Evolutionary conservation across 2,113 vertebrate species (phyloP), one percentile per base, ranked within the genome.

Genomic region (Lophius piscatorius): DNA sequence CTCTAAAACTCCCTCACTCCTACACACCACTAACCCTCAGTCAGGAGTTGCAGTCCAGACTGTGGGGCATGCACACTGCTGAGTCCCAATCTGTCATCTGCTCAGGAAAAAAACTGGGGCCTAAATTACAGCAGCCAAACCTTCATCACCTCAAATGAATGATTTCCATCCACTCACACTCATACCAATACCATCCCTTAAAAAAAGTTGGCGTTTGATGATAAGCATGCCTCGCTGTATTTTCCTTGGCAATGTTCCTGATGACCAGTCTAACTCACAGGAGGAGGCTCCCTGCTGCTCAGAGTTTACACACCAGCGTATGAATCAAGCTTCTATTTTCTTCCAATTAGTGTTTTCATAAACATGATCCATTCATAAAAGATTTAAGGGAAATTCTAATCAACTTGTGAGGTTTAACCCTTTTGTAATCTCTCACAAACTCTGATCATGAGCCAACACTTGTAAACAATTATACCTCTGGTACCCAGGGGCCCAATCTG

Each of bases 51-150:
- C 71, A 74, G 66, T 78, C 46, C 42, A 50, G 70, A 76, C 65
- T 74, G 59, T 63, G 63, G 67, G 77, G 68, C 80, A 65, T 44
- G 82, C 84, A 78, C 62, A 75, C 70, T 65, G 68, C 76, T 28
- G 63, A 74, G 69, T 70, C 72, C 70, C 44, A 36, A 49, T 81
- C 77, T 84, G 63, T 81, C 84, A 81, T 84, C 81, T 84, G 87
- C 83, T 80, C 71, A 71, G 63, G 75, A 80, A 77, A 56, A n/a
- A 60, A 73, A 35, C 41, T 16, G 69, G 56, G 78, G 83, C 57
- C 71, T 54, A 62, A 77, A 63, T 65, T 59, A 52, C 52, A 1
- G n/a, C 61, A 42, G 52, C 76, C 59, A 61, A 81, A 79, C 52
- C 61, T 71, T 72, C 81, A 64, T 74, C 74, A 44, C 74, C 70